phyloP scores from a whole-genome alignment of 2,797 vertebrate genomes.

The Meriones psammophilus region DNA sequence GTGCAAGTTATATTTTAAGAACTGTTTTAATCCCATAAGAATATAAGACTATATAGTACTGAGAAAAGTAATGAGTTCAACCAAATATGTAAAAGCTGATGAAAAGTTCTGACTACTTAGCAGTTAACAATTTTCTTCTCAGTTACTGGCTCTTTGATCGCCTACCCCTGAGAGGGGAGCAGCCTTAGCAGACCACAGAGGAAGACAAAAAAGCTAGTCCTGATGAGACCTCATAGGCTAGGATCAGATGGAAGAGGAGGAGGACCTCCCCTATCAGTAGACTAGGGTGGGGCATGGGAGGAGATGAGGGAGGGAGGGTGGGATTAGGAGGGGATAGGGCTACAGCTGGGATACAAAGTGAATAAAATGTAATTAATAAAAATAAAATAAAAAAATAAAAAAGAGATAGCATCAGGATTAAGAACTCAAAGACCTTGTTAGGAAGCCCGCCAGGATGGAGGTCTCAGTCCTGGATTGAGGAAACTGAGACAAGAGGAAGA shows the following conservation, averaged over 20 bases:
- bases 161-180: too few relatives aligned
- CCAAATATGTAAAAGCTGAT: neutral
- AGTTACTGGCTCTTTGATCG: too few relatives aligned
- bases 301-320: too few relatives aligned
- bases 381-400: neutral
- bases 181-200: too few relatives aligned
- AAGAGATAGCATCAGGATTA: neutral
- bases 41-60: neutral
- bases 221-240: too few relatives aligned
- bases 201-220: too few relatives aligned
- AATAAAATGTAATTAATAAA: too few relatives aligned
- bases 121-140: neutral
- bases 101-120: neutral
- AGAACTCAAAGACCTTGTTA: neutral
- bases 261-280: too few relatives aligned
- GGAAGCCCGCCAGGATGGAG: neutral
- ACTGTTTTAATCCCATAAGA: neutral
- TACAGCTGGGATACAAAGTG: too few relatives aligned
- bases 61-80: slow-evolving; percentile 3
- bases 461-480: neutral
- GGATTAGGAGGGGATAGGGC: too few relatives aligned
- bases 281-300: too few relatives aligned
- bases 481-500: neutral
- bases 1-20: slow-evolving; percentile 18
- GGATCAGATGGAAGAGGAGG: too few relatives aligned